Conservation (phyloP, 2,797 vertebrate genomes). For the Melanotaenia boesemani region DNA sequence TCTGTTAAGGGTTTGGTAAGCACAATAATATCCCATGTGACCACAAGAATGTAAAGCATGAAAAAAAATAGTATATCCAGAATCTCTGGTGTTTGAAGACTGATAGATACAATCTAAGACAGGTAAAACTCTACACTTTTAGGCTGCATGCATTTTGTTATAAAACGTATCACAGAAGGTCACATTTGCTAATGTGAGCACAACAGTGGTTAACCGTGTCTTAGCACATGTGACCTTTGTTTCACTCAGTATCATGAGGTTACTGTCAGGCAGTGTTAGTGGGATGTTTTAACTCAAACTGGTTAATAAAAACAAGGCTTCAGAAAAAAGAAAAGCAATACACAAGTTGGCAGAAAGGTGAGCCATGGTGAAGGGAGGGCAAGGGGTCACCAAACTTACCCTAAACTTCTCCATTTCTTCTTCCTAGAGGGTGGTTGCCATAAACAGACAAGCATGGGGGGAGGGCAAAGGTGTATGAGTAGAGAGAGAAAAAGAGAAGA, state of each 20-base stretch:
- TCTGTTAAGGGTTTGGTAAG: conserved; percentile 12
- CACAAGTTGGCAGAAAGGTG: conserved; percentile 29
- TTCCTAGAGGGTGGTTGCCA: conserved; percentile 96
- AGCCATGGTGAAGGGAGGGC: conserved; percentile 64
- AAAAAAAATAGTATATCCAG: conserved; percentile 3
- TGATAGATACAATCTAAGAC: conserved; percentile 22
- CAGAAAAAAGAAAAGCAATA: conserved; percentile 66
- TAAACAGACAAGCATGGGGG: conserved; percentile 91
- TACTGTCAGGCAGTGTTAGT: conserved; percentile 60
- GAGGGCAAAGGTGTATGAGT: conserved; percentile 84
- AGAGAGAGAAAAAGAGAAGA: conserved; percentile 79
- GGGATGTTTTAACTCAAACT: conserved; percentile 59
- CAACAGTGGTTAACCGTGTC: conserved; percentile 14
- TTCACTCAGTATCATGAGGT: conserved; percentile 28
- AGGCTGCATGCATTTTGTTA: conserved; percentile 69
- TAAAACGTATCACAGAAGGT: conserved; percentile 49
- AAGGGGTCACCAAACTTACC: conserved; percentile 92
- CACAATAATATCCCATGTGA: conserved; percentile 16
- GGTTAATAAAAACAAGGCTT: conserved; percentile 65
- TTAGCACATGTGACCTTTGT: conserved; percentile 72
- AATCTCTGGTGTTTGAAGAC: conserved; percentile 32
- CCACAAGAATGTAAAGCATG: conserved; percentile 77
- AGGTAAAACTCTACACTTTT: conserved; percentile 1
- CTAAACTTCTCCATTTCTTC: conserved; percentile 99
- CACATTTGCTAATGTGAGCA: conserved; percentile 65